phyloP scores from a whole-genome alignment of 2,797 vertebrate genomes.

The Rhabdophis nuchalis region DNA sequence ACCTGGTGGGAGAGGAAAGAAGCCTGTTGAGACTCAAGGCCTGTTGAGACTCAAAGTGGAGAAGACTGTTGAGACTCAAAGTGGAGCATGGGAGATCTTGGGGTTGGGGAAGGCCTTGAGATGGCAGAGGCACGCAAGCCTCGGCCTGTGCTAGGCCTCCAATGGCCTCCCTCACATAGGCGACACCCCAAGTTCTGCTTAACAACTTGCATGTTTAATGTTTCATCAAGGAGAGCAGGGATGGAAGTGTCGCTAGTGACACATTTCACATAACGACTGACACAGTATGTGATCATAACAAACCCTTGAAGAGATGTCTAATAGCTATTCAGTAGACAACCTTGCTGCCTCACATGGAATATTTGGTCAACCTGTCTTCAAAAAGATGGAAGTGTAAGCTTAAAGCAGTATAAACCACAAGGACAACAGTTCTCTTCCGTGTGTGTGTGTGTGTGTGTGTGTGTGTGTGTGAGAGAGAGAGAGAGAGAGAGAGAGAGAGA shows the following conservation, averaged over 20 bases:
- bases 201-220: not conserved
- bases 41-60: too few species aligned
- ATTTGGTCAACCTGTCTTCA: not conserved
- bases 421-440: not conserved
- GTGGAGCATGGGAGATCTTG: not conserved
- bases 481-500: too few species aligned
- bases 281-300: not conserved
- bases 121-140: not conserved
- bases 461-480: too few species aligned
- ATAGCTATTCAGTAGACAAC: not conserved
- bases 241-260: not conserved
- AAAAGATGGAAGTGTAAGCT: not conserved
- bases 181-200: not conserved
- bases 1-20: not conserved
- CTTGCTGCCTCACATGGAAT: not conserved
- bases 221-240: not conserved
- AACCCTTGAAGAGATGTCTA: not conserved
- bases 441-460: too few species aligned
- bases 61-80: too few species aligned
- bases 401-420: not conserved
- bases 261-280: not conserved
- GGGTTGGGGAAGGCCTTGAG: not conserved
- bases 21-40: not conserved
- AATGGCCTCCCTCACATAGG: not conserved
- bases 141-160: not conserved